phyloP scores from a whole-genome alignment of 2,113 vertebrate species.

The Ptilorrhoa leucosticta region DNA sequence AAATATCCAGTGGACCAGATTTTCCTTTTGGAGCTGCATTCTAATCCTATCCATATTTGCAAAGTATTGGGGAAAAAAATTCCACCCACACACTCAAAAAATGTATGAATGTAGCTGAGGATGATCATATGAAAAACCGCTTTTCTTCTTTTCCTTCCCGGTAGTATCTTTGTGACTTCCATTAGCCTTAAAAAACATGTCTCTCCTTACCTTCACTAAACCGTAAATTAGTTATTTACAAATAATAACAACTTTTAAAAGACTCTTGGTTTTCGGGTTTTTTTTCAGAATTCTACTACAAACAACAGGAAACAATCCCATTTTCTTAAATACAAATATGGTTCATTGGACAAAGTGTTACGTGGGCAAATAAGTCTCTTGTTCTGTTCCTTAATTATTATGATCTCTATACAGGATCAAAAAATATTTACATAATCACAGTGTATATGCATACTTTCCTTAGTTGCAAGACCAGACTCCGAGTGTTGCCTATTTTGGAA shows the following conservation, averaged over 20 bases:
- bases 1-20: neutral
- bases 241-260: neutral
- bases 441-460: neutral
- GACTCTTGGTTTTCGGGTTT: accelerated
- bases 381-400: neutral
- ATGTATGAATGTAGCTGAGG: neutral
- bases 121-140: neutral
- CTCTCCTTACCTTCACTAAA: neutral
- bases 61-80: neutral
- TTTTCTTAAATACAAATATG: neutral
- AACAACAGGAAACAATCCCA: neutral
- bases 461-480: neutral
- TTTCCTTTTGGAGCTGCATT: neutral
- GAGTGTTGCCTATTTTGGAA: constrained; percentile 8
- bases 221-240: neutral
- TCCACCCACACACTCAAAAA: neutral
- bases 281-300: neutral
- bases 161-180: neutral
- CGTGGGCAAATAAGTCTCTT: neutral
- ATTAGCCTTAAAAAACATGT: neutral
- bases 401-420: neutral
- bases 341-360: neutral
- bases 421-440: neutral
- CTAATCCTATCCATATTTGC: neutral
- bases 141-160: neutral